phyloP scores from a whole-genome alignment of 2,888 invertebrate species.

The Phengaris alcon region DNA sequence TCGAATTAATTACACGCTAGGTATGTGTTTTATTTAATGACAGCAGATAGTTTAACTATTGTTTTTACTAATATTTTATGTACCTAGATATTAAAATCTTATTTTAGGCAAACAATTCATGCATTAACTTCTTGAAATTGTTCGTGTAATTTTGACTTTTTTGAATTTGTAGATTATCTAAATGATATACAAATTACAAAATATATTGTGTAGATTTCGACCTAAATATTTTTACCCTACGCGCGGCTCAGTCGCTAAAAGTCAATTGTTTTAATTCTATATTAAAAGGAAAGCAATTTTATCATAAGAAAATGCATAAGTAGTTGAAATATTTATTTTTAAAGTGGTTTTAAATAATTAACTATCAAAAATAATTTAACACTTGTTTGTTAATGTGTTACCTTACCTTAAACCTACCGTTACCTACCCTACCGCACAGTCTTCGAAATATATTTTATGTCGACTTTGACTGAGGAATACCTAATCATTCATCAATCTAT shows the following conservation, averaged over 20 bases:
- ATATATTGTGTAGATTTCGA: slow-evolving; percentile 16
- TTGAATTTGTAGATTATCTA: slow-evolving; percentile 16
- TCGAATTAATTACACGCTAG: neutral
- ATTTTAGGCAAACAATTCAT: neutral
- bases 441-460: no score
- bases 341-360: neutral
- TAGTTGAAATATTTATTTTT: neutral
- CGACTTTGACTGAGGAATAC: no score
- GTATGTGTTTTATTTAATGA: neutral
- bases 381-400: neutral
- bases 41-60: neutral
- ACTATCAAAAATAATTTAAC: neutral
- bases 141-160: slow-evolving; percentile 1
- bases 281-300: slow-evolving; percentile 29
- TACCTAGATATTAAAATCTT: neutral
- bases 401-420: no score
- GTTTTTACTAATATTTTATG: neutral
- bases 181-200: neutral
- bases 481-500: no score
- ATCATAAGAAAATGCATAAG: slow-evolving; percentile 1
- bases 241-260: slow-evolving; percentile 31
- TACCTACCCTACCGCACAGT: no score
- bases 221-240: slow-evolving; percentile 24
- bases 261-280: slow-evolving; percentile 32
- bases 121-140: slow-evolving; percentile 17